Evolutionary conservation across 2,113 vertebrate genomes (phyloP).

Genomic region (Rhea americana): DNA sequence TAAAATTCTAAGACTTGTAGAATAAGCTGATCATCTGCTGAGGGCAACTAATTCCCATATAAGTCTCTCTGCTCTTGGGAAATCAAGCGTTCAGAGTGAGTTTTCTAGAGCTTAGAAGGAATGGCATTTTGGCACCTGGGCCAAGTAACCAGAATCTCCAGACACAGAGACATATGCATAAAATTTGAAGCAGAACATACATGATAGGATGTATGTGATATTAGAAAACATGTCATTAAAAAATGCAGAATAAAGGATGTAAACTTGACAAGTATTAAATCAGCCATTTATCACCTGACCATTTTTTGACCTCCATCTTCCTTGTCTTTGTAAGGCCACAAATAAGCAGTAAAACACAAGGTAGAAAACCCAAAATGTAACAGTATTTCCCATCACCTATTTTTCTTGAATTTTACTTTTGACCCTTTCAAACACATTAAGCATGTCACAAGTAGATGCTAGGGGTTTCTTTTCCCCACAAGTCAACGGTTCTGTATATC

Average conservation of each 20-base stretch:
- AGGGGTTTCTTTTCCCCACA: background rate
- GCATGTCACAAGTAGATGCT: background rate
- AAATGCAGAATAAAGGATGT: background rate
- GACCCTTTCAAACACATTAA: background rate
- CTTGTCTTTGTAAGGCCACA: background rate
- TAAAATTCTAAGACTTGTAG: slow-evolving; percentile 51
- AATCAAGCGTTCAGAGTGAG: slow-evolving; percentile 50
- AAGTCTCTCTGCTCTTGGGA: slow-evolving; percentile 29
- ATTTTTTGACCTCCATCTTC: background rate
- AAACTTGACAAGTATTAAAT: background rate
- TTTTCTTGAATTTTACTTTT: background rate
- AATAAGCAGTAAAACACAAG: background rate
- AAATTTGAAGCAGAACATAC: background rate
- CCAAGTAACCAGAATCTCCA: background rate
- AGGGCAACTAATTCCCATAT: slow-evolving; percentile 16
- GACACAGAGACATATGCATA: background rate
- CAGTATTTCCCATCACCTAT: background rate
- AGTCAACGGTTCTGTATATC: background rate
- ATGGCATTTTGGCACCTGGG: slow-evolving; percentile 6
- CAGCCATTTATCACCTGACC: background rate
- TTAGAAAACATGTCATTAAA: background rate
- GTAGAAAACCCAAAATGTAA: background rate
- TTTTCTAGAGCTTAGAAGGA: slow-evolving; percentile 36
- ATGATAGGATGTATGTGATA: background rate
- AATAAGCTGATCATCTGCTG: background rate